Evolutionary conservation across 2,797 vertebrate genomes (phyloP), one percentile per base, ranked within the genome.

Genomic region (Poliocrania exsul): DNA sequence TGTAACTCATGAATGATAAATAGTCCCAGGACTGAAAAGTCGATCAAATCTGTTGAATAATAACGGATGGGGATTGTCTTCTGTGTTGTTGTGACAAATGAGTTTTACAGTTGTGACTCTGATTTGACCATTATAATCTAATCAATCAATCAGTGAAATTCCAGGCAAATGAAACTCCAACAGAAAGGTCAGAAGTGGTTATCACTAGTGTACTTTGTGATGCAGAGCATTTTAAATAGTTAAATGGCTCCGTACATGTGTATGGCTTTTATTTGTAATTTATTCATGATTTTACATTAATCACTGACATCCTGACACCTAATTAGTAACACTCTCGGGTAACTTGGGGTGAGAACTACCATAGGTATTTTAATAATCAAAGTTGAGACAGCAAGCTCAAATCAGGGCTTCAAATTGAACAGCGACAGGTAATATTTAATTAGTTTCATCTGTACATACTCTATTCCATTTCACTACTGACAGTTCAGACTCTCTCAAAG

Each of bases 251-350:
- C 62, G 42, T 38, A 86, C 69, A 66, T 12, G 58, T 28, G 50
- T 60, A 38, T 51, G 66, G 69, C n/a, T 95, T 83, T 90, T 88
- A 96, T 95, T 72, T 70, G 54, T 66, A 95, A 96, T 93, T 81
- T 94, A 97, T 95, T 91, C 87, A 81, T 91, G 72, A 90, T 83
- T 93, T 88, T 86, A 64, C 65, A 94, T 95, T 96, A 94, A 93
- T 96, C 93, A 96, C 91, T 91, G 95, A 94, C 93, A 95, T 95
- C 81, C 91, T 95, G 94, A 91, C 88, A 88, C 35, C 91, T 94
- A 96, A 97, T 96, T 94, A 97, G 95, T 49, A 89, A 81, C 81
- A 72, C 54, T 95, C 69, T 57, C 84, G 93, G 89, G 92, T 94
- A 94, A 89, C 2, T 4, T 40, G 47, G 91, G 91, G 91, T 81